phyloP scores from a whole-genome alignment of 2,113 vertebrate genomes.

The Mola mola region DNA sequence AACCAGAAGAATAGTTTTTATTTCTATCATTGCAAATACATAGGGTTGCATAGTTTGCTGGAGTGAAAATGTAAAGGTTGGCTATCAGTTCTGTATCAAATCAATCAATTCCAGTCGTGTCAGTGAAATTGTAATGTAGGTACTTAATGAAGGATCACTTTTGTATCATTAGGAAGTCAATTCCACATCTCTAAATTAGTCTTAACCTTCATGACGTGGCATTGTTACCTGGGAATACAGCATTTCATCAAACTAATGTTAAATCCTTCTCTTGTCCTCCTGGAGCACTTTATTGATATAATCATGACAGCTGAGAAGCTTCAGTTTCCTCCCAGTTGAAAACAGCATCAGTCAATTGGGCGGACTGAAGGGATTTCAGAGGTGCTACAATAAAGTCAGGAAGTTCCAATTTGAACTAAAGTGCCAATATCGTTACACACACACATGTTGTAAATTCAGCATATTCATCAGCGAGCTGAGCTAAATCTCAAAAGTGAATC shows the following conservation, averaged over 20 bases:
- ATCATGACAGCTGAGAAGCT: not conserved
- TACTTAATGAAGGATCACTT: not conserved
- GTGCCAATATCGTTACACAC: conserved; percentile 6
- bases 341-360: not conserved
- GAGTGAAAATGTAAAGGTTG: conserved; percentile 27
- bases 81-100: conserved; percentile 13
- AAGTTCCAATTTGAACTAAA: not conserved
- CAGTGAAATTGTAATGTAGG: not conserved
- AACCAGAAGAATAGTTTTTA: conserved; percentile 49
- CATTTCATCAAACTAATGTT: conserved; percentile 9
- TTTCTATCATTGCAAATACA: conserved; percentile 37
- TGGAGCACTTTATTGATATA: not conserved
- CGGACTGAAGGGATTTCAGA: not conserved
- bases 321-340: not conserved
- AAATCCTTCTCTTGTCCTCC: not conserved
- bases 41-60: conserved; percentile 47
- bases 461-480: not conserved
- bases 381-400: not conserved
- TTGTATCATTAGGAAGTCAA: not conserved
- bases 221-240: not conserved
- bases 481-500: conserved; percentile 7
- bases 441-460: not conserved
- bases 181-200: not conserved
- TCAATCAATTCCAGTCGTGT: conserved; percentile 20
- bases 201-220: not conserved